Conservation (phyloP, 2,797 vertebrate genomes). For the Muraenolepis orangiensis region DNA sequence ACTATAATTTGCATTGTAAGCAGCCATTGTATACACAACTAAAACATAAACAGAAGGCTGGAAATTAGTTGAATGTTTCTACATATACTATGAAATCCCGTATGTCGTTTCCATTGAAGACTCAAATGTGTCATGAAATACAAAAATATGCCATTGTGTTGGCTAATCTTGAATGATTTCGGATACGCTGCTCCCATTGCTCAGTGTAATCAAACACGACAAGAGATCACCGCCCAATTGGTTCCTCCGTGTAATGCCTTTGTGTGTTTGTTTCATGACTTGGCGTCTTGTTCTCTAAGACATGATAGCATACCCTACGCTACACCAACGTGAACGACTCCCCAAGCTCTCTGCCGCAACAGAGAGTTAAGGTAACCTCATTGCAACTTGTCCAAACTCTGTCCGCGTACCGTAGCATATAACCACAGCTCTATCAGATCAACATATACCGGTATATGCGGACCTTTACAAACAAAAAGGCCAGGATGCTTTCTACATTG, state of each 20-base stretch:
- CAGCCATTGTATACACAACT: background rate
- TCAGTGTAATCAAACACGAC: slow-evolving; percentile 1
- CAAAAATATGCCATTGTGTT: background rate
- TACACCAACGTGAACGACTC: too few relatives aligned
- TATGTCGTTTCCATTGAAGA: background rate
- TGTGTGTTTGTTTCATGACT: slow-evolving; percentile 4
- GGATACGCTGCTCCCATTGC: background rate
- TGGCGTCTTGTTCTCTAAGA: background rate
- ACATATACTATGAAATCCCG: background rate
- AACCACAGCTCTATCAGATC: too few relatives aligned
- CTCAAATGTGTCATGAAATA: background rate
- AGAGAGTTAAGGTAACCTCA: too few relatives aligned
- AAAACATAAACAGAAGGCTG: background rate
- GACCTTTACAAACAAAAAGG: too few relatives aligned
- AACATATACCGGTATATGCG: too few relatives aligned
- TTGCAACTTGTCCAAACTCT: too few relatives aligned
- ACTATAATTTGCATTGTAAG: background rate
- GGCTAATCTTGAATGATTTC: background rate
- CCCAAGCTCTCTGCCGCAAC: too few relatives aligned
- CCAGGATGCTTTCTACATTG: too few relatives aligned
- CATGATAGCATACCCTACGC: background rate
- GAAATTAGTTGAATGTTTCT: background rate
- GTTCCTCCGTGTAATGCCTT: background rate
- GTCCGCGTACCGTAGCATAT: too few relatives aligned
- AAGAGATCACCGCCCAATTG: background rate